Evolutionary conservation across 2,888 invertebrate genomes (phyloP).

Genomic region (Unio delphinus): DNA sequence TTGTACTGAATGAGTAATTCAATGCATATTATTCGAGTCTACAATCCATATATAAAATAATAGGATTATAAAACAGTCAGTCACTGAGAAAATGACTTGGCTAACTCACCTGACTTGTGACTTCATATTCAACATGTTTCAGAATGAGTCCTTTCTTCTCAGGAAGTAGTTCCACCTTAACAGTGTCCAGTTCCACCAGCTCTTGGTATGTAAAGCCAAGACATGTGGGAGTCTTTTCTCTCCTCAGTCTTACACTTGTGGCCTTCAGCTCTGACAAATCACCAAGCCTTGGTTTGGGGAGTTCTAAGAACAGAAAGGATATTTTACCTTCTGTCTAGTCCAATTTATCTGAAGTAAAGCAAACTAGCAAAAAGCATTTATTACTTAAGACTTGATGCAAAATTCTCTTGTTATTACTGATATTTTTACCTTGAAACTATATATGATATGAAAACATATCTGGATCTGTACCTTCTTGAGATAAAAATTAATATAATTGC

Average conservation of each 20-base stretch:
- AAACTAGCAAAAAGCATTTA: too few species aligned
- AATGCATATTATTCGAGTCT: not conserved
- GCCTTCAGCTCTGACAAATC: constrained; percentile 67
- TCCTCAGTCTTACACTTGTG: constrained; percentile 59
- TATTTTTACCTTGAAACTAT: too few species aligned
- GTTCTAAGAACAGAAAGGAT: constrained; percentile 53
- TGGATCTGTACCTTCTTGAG: too few species aligned
- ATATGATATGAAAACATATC: too few species aligned
- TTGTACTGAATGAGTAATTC: not conserved
- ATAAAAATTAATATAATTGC: too few species aligned
- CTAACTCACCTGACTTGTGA: constrained; percentile 68
- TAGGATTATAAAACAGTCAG: not conserved
- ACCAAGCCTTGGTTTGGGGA: constrained; percentile 70
- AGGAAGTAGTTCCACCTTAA: constrained; percentile 71
- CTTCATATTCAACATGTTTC: constrained; percentile 73
- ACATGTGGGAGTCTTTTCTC: constrained; percentile 66
- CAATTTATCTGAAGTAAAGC: too few species aligned
- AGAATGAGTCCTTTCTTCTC: constrained; percentile 72
- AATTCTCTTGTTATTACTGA: too few species aligned
- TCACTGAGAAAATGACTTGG: too few species aligned
- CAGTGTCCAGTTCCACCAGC: constrained; percentile 66
- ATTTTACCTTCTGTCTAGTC: not conserved
- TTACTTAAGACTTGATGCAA: too few species aligned
- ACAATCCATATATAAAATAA: not conserved
- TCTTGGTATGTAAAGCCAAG: constrained; percentile 68